Percentiles rank a stretch among this genome's conserved stretches.
These are phyloP conservation scores for Galerucella pusilla DNA, from an alignment of 2,888 invertebrate genomes.

Conservation along the genomic window DNA sequence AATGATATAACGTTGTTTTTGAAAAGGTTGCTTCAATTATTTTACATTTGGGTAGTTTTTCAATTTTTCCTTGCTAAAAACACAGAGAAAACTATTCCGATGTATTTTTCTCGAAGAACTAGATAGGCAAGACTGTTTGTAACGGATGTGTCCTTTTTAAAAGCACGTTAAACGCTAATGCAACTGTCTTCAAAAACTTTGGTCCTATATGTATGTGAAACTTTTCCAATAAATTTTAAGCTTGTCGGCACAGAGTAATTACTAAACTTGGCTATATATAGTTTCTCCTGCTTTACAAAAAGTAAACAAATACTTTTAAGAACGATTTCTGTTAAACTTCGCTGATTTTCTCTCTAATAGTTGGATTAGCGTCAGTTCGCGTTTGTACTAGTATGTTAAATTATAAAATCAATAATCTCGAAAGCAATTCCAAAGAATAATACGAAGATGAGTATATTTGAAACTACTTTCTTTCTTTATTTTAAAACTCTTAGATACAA, in stretches of 20 bases:
- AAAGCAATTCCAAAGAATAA: no score
- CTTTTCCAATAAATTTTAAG: slow-evolving; percentile 47
- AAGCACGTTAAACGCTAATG: slow-evolving; percentile 35
- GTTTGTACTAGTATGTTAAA: neutral
- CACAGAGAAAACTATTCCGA: neutral
- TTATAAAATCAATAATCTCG: neutral
- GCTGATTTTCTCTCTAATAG: slow-evolving; percentile 31
- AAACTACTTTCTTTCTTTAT: no score
- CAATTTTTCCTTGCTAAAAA: neutral
- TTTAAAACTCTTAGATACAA: no score
- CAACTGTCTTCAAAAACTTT: slow-evolving; percentile 41
- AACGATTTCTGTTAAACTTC: slow-evolving; percentile 31
- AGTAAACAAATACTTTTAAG: slow-evolving; percentile 45
- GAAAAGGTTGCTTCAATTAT: neutral
- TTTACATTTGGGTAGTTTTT: neutral
- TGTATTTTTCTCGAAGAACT: slow-evolving; percentile 12
- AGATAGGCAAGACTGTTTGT: neutral
- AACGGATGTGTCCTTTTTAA: slow-evolving; percentile 15
- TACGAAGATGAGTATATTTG: no score
- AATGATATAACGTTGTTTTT: neutral
- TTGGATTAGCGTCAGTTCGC: neutral
- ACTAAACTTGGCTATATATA: slow-evolving; percentile 43
- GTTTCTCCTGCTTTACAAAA: slow-evolving; percentile 42
- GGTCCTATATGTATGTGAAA: slow-evolving; percentile 43
- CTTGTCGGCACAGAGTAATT: slow-evolving; percentile 47